Evolutionary conservation across 1,140 invertebrate species (phyloP), one percentile per base, ranked within the genome.

Genomic region (Bradysia coprophila): DNA sequence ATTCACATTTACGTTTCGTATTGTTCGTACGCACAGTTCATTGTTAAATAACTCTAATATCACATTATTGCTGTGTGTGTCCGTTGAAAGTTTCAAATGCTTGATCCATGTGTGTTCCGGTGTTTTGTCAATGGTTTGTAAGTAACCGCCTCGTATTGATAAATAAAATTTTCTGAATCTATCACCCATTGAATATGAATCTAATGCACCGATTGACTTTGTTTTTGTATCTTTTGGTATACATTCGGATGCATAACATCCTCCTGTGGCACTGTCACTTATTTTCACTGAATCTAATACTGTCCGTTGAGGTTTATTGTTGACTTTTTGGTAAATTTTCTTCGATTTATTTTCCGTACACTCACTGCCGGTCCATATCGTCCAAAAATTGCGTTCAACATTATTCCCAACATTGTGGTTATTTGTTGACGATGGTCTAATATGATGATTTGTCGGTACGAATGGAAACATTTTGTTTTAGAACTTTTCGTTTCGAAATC

Each of bases 31-130:
- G 4, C 52, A 44, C 33, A 62, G 43, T 28, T 51, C 41, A 4
- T 55, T 55, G 4, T 48, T 43, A 53, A 49, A 44, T 10, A 62
- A 45, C 33, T 66, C 60, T 16, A 75, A 57, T 13, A 70, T 52
- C 10, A 71, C 55, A 55, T 78, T 78, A 49, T 72, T 72, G 48
- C 72, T 72, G 47, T 76, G 71, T 16, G 73, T 68, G 52, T 80
- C 74, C 34, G 66, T 63, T 15, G 77, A 72, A 13, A 76, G 55
- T 28, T 63, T 62, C 9, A 75, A 54, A 9, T 52, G 43, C 24
- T 48, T 22, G 28, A 44, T 23, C 21, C 36, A 48, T 36, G 20
- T 16, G 28, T 37, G 32, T 19, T 28, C 18, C 38, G 16, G 21
- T 31, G 41, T 40, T 32, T 48, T 11, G 18, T 43, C 23, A 38